These are phyloP conservation scores for Stenotaenia linearis DNA, from an alignment of 2,888 invertebrate genomes.

Conservation along the genomic window DNA sequence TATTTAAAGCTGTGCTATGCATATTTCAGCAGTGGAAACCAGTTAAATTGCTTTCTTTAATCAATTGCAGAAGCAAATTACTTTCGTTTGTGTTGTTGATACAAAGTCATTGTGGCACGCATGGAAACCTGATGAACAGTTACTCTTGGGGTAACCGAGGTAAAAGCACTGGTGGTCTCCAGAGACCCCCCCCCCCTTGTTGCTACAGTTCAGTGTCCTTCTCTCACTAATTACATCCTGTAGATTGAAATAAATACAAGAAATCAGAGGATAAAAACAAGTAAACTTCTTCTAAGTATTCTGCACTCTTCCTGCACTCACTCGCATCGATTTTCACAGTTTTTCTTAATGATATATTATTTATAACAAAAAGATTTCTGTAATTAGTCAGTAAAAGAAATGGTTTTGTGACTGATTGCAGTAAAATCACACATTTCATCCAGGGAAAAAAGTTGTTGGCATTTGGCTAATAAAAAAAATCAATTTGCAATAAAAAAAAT, in stretches of 20 bases:
- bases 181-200: background rate
- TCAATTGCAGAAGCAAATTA: background rate
- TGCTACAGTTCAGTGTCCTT: constrained; percentile 1
- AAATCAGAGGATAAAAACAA: background rate
- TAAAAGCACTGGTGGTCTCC: background rate
- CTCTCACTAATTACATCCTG: background rate
- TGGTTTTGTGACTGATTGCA: too few species aligned
- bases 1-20: too few species aligned
- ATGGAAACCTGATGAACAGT: constrained; percentile 5
- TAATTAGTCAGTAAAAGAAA: too few species aligned
- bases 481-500: constrained; percentile 8
- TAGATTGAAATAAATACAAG: constrained; percentile 20
- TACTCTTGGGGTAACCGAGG: background rate
- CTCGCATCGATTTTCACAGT: too few species aligned
- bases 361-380: too few species aligned
- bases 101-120: background rate
- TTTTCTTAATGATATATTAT: too few species aligned
- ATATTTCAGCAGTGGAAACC: background rate
- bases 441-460: background rate
- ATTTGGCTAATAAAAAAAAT: background rate
- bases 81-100: background rate
- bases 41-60: background rate
- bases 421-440: too few species aligned
- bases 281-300: background rate
- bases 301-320: background rate